Evolutionary conservation across 2,888 invertebrate genomes (phyloP).

Genomic region (Papilio protenor): DNA sequence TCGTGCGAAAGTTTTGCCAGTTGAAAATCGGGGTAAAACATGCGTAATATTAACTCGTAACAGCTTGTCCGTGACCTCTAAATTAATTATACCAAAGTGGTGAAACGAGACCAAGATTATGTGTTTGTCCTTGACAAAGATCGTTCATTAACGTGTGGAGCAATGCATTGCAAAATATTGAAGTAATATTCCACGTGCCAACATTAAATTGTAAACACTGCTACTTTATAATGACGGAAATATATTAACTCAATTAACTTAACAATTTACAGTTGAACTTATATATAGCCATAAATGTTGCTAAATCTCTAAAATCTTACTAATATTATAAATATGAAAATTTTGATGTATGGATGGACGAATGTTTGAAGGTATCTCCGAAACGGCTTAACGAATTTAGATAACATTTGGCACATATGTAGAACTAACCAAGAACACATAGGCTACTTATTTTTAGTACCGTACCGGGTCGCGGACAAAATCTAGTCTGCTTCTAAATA

Average conservation of each 20-base stretch:
- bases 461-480: too few species aligned
- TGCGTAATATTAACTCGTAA: not conserved
- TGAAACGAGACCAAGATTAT: conserved; percentile 17
- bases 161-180: not conserved
- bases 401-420: too few species aligned
- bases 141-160: not conserved
- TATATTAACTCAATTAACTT: not conserved
- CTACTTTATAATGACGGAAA: not conserved
- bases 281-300: not conserved
- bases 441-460: too few species aligned
- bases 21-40: not conserved
- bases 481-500: too few species aligned
- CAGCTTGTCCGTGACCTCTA: conserved; percentile 3
- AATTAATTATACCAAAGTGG: conserved; percentile 11
- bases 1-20: not conserved
- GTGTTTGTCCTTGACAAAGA: conserved; percentile 6
- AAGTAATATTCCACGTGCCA: not conserved
- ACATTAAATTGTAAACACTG: not conserved
- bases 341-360: too few species aligned
- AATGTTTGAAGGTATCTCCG: too few species aligned
- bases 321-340: too few species aligned
- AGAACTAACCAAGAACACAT: not conserved
- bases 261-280: not conserved
- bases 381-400: too few species aligned
- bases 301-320: not conserved